Evolutionary conservation across 2,888 invertebrate genomes (phyloP), one percentile per base, ranked within the genome.

Genomic region (Oscheius sp.): DNA sequence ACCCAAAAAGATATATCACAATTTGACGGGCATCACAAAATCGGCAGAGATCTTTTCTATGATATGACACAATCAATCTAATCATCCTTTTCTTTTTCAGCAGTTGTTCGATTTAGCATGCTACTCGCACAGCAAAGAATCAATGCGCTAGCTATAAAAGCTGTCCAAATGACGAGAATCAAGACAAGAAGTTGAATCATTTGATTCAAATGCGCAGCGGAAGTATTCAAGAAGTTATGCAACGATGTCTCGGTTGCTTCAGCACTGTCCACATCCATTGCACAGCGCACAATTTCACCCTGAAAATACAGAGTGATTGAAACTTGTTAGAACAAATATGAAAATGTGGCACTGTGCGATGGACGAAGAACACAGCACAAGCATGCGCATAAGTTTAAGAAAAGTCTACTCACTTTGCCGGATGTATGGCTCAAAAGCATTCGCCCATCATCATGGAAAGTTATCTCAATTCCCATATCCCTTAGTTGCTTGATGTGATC

Each of bases 391-490:
- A n/a, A 20, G 17, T 47, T 14, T 9, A 47, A 6, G 8, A 51
- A 28, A 8, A 51, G 8, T 12, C 51, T 5, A 59, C 59, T 59
- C 14, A 59, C 59, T 12, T 36, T 59, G 38, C 3, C 12, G 2
- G 59, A 20, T 1, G 88, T 87, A 87, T 97, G 96, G 62, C 94
- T 90, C 67, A 97, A 90, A 87, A 96, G 95, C 71, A 97, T 92
- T 73, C 94, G 89, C 54, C 96, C 96, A 87, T 96, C 95, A 17
- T 91, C 90, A 86, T 94, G 89, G 0, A 93, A 92, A 72, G 94
- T 90, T 81, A 96, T 92, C 67, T 92, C 92, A 84, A 98, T 95
- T 72, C 97, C 97, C 95, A 97, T 95, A 86, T 93, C 92, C 69
- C 92, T 91, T 75, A 97, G 90, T 74, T 93, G 90, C 86, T 91